Conservation (phyloP, 1,140 invertebrate species). For the Pararge aegeria region DNA sequence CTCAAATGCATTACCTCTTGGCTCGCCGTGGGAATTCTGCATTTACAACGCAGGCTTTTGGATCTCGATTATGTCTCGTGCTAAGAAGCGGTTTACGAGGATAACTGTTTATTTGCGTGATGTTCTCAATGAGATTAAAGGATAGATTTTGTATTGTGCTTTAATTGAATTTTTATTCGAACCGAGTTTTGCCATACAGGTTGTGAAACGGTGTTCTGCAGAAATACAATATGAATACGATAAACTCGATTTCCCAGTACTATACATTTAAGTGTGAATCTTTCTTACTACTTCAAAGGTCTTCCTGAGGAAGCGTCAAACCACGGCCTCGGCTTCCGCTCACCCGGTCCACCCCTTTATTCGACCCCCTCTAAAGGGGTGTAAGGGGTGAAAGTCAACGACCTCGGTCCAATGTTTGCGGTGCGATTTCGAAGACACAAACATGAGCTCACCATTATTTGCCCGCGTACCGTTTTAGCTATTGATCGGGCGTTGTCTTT, state of each 20-base stretch:
- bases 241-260: background rate
- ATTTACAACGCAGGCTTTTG: slow-evolving; percentile 37
- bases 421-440: slow-evolving; percentile 66
- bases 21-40: slow-evolving; percentile 46
- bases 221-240: background rate
- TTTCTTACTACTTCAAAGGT: slow-evolving; percentile 67
- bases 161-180: slow-evolving; percentile 13
- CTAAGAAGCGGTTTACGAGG: slow-evolving; percentile 30
- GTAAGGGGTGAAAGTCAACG: slow-evolving; percentile 53
- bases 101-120: slow-evolving; percentile 20
- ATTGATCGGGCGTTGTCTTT: slow-evolving; percentile 31
- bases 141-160: slow-evolving; percentile 11
- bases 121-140: slow-evolving; percentile 6
- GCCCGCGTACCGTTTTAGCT: slow-evolving; percentile 35
- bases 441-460: slow-evolving; percentile 52
- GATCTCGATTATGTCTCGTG: slow-evolving; percentile 35
- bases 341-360: slow-evolving; percentile 36
- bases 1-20: slow-evolving; percentile 53
- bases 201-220: no score
- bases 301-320: slow-evolving; percentile 77
- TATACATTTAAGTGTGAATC: slow-evolving; percentile 36
- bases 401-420: slow-evolving; percentile 59
- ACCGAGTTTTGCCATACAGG: background rate
- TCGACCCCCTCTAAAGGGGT: slow-evolving; percentile 38
- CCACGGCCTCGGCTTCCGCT: slow-evolving; percentile 67